These are phyloP conservation scores for Vanessa tameamea DNA, from an alignment of 1,140 invertebrate genomes.

Conservation along the genomic window DNA sequence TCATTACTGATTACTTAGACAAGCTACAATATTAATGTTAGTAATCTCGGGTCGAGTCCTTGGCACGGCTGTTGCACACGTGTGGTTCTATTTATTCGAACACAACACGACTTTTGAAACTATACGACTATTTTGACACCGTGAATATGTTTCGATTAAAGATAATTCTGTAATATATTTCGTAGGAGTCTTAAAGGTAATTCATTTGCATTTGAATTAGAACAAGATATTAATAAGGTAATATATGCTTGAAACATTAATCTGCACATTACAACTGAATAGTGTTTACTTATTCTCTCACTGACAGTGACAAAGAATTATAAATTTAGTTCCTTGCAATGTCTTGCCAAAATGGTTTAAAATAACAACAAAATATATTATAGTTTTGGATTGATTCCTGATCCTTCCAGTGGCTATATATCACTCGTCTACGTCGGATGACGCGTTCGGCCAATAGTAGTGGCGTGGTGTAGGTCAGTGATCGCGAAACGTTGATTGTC, in stretches of 20 bases:
- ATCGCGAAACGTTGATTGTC: constrained; percentile 56
- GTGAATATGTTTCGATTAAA: not conserved
- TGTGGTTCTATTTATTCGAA: constrained; percentile 22
- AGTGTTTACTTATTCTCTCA: too few relatives aligned
- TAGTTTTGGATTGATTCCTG: not conserved
- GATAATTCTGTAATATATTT: not conserved
- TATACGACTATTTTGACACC: not conserved
- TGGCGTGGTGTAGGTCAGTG: constrained; percentile 69
- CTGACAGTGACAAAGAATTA: too few relatives aligned
- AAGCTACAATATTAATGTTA: not conserved
- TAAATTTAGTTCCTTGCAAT: too few relatives aligned
- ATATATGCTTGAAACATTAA: too few relatives aligned
- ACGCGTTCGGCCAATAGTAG: constrained; percentile 59
- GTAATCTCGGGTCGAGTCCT: not conserved
- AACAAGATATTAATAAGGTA: too few relatives aligned
- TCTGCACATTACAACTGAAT: too few relatives aligned
- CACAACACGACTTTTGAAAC: not conserved
- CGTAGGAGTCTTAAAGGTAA: too few relatives aligned
- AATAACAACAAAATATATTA: not conserved
- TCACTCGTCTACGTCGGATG: constrained; percentile 51
- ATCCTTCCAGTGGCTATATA: constrained; percentile 45
- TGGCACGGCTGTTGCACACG: constrained; percentile 11
- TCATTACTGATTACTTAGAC: not conserved
- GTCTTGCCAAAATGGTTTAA: too few relatives aligned
- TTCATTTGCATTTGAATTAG: too few relatives aligned